Evolutionary conservation across 53 echinoderm and acorn worm species (phyloP), one percentile per base, ranked within the genome.

Genomic region (Pentamera pediparva): DNA sequence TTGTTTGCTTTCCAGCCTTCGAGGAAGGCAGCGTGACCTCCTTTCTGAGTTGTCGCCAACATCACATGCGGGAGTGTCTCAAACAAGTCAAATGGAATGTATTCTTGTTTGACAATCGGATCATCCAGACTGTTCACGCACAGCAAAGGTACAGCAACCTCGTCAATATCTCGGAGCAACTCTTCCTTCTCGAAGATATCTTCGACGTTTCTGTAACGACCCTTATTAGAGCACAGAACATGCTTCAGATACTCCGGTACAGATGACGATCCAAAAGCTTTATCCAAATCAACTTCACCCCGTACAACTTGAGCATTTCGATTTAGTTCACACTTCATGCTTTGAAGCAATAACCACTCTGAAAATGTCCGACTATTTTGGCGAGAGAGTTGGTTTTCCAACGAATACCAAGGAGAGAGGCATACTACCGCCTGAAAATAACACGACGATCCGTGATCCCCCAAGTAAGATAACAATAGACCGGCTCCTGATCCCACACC

Each of bases 131-230:
- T 81, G 62, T 89, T 89, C 6, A 93, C 81, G 59, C 93, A 93
- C 25, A 93, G 78, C 34, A 93, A 39, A 34, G 93, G 93, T 5
- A 89, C 73, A 6, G 89, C 89, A 21, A 93, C 87, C 62, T 93
- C 93, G 64, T 93, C 93, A 12, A 84, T 87, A 26, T 93, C 93
- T 10, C 89, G 60, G 31, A 93, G 63, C 1, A 89, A 87, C 25
- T 89, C 85, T 51, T 93, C 89, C 29, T 80, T 75, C 65, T 93
- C 93, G 87, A 86, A 93, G 75, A 89, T 89, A 26, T 84, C 84
- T 13, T 73, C 84, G 37, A 81, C 52, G 36, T 83, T 84, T 24
- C 75, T n/a, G n/a, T n/a, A 60, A 10, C 69, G 26, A 26, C 84
- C 84, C 38, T 87, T 74, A 35, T 83, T 73, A 1, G 76, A 75